Base-by-base conservation (phyloP, 35 echinoderm and acorn worm genomes). In the Ophioderma brevispina region DNA sequence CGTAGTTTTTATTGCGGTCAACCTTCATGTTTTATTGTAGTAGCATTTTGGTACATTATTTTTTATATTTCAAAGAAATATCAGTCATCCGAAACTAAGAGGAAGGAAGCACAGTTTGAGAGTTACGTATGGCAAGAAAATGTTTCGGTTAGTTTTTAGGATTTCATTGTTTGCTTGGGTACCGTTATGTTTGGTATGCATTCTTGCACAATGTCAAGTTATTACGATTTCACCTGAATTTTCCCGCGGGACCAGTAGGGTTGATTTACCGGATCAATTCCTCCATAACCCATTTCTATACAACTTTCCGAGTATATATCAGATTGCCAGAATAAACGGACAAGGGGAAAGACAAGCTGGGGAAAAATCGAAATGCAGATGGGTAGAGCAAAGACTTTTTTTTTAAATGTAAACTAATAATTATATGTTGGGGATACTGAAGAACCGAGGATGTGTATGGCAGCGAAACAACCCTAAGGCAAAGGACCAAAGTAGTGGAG, bases 81-180 rank as follows among this genome's bases (percentile, higher is more conserved):
- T 25, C n/a, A n/a, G 6, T 70, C 59, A 70, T 13, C 5, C 1
- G n/a, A 8, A 70, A 25, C 10, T 70, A 70, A 4, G 10, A 18
- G 23, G 59, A 30, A 70, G 10, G 28, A 8, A 70, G n/a, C 17
- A 18, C 2, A 25, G 59, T n/a, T 13, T 8, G n/a, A 34, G 92
- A 94, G 70, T 38, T 90, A 25, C 90, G 90, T 39, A 90, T 90
- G 92, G 87, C 87, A 14, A 90, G 49, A 0, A 94, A 63, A 90
- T 94, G 87, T 82, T 87, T 5, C 43, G 84, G 19, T 86, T 94
- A 15, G 88, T 94, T 2, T 46, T 75, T 56, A 90, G 87, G 13
- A 88, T 90, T 64, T 86, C n/a, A n/a, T n/a, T 94, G 30, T 85
- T 35, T 31, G 90, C 87, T 38, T 94, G 92, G 92, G 79, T 94